Evolutionary conservation across 2,888 invertebrate species (phyloP), one percentile per base, ranked within the genome.

Genomic region (Drosophila sordidula): DNA sequence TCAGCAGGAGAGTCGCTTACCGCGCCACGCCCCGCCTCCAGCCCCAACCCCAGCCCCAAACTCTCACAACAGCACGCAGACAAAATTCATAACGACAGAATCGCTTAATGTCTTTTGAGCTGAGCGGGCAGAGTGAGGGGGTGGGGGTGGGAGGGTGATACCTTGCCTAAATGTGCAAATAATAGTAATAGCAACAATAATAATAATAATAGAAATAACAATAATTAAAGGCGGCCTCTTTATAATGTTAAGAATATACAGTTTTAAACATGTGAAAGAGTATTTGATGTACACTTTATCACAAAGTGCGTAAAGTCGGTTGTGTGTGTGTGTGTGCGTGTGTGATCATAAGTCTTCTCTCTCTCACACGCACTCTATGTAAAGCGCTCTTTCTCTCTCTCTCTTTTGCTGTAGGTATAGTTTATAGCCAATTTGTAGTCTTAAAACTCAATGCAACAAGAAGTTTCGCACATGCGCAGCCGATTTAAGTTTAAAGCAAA

Each of bases 401-500:
- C 29, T 39, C 34, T 44, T 38, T 50, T 26, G 14, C 29, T 51
- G 11, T 0, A 22, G 22, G 22, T 22, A 22, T 22, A 22, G 16
- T n/a, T 11, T 22, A 32, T 41, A 39, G 78, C 78, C 75, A 69
- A 74, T 80, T 73, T 58, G 59, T 42, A 63, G 70, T 70, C 52
- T 73, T 79, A 78, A 89, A 90, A 90, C 91, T 91, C 90, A 90
- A 90, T 90, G 90, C 90, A 90, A 90, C 90, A 91, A 90, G 91
- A 90, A 91, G 89, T 89, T 80, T 80, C 84, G 89, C 87, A 89
- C 87, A 90, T 89, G 73, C 80, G 73, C 82, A 84, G 86, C 87
- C 87, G 82, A 88, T 88, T 85, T 55, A 62, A 70, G 18, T 29
- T 36, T 51, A 61, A 62, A 50, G 38, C 49, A 67, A 56, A 32